Evolutionary conservation across 2,113 vertebrate genomes (phyloP), one percentile per base, ranked within the genome.

Genomic region (Furnarius figulus): DNA sequence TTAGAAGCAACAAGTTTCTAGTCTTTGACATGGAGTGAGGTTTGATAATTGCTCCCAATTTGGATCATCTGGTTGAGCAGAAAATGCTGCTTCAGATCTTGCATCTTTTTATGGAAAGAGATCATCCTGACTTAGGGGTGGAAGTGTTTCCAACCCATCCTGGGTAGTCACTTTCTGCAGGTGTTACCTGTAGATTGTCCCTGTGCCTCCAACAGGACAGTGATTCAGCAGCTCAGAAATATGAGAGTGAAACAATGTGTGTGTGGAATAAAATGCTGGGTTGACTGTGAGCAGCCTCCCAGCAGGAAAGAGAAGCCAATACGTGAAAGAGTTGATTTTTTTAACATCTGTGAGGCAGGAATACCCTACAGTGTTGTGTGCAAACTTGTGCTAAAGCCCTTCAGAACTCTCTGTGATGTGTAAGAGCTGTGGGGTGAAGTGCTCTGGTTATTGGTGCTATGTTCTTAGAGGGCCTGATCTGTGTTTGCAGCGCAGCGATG

Each of bases 401-500:
- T 30, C 12, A 76, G 65, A 66, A 15, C 9, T 28, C 12, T 10
- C 4, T 31, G 53, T 14, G 35, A 2, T 49, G 58, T 40, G 33
- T 65, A 6, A 5, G 17, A 49, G 67, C 61, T 33, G 31, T 44
- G 47, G 46, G 49, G 6, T 3, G 8, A 46, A 62, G 27, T 25
- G 31, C 62, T 81, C 9, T 56, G 47, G 5, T 23, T 30, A 4
- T 68, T 16, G 30, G 61, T 27, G 25, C 12, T 73, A 10, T 11
- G 0, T 50, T 37, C 71, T 93, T n/a, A 89, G 25, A 19, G 19
- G 28, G 50, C 12, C 47, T 82, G 53, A n/a, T 80, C 78, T 93
- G 10, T 94, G 39, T 92, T 87, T 22, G 52, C 96, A 98, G 98
- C 98, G 99, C 86, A 98, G 98, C 0, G 98, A 99, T 5, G 99